These are phyloP conservation scores for Etheostoma spectabile DNA, from an alignment of 2,113 vertebrate genomes.

Conservation along the genomic window DNA sequence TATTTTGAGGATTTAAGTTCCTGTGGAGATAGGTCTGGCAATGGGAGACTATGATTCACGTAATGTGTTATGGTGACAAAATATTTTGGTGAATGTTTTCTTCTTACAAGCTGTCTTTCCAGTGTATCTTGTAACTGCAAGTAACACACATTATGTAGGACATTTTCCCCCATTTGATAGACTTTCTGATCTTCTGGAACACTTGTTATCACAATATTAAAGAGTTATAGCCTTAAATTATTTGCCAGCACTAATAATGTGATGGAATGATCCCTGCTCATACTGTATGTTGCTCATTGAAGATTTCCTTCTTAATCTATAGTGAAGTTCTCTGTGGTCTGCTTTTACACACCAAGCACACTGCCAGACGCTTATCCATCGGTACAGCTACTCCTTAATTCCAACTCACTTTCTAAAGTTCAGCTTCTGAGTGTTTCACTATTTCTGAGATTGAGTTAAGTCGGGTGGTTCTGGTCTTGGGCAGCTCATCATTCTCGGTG, in stretches of 20 bases:
- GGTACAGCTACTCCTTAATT: conserved; percentile 19
- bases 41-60: background rate
- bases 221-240: background rate
- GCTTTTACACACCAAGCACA: background rate
- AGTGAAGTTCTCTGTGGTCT: background rate
- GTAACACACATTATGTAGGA: background rate
- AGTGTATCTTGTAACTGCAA: background rate
- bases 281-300: background rate
- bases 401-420: conserved; percentile 15
- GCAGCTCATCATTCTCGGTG: conserved; percentile 33
- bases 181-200: background rate
- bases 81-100: background rate
- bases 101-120: background rate
- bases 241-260: background rate
- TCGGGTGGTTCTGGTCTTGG: background rate
- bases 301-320: background rate
- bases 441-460: conserved; percentile 55
- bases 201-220: background rate
- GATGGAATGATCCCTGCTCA: background rate
- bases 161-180: background rate
- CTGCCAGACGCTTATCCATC: background rate
- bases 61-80: background rate
- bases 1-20: background rate
- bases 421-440: conserved; percentile 48
- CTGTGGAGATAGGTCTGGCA: no score